Evolutionary conservation across 2,113 vertebrate genomes (phyloP), one percentile per base, ranked within the genome.

Genomic region (Syngnathoides biaculeatus): DNA sequence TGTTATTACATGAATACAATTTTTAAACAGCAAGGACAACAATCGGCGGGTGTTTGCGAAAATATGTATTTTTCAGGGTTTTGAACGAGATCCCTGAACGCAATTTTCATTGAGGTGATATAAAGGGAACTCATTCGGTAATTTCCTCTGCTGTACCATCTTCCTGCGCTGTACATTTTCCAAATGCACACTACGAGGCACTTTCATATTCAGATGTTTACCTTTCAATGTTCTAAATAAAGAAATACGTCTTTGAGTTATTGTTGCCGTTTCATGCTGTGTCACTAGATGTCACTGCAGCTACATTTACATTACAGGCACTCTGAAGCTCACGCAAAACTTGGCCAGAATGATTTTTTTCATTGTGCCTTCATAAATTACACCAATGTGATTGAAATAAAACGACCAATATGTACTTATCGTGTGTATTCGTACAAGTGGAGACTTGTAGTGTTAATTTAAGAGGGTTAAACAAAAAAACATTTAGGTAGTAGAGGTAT

Each of bases 161-260:
- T 86, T 81, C 70, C 74, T 70, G 83, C 79, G 83, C 73, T 64
- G 62, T 70, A 75, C 6, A 52, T 64, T 55, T 74, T 65, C 30
- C 42, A 75, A 47, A 42, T 3, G 10, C 61, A 82, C 70, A 55
- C 7, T 19, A 67, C 75, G 68, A 15, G 80, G 82, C 87, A 90
- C 89, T 90, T 92, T 88, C 85, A 76, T 83, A 65, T 68, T 73
- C n/a, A 52, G 58, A 73, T 85, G 73, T 88, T 68, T 64, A 75
- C 48, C 15, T 74, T 78, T 77, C 77, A 47, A 79, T 87, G 81
- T 86, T 78, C 75, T 71, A 82, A 89, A 91, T 90, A 90, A 90
- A 91, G n/a, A n/a, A n/a, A n/a, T n/a, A n/a, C n/a, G n/a, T 77
- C 82, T 86, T 79, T 84, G 71, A 82, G 55, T 75, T 50, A 59